Evolutionary conservation across 2,113 vertebrate genomes (phyloP), one percentile per base, ranked within the genome.

Genomic region (Columba livia): DNA sequence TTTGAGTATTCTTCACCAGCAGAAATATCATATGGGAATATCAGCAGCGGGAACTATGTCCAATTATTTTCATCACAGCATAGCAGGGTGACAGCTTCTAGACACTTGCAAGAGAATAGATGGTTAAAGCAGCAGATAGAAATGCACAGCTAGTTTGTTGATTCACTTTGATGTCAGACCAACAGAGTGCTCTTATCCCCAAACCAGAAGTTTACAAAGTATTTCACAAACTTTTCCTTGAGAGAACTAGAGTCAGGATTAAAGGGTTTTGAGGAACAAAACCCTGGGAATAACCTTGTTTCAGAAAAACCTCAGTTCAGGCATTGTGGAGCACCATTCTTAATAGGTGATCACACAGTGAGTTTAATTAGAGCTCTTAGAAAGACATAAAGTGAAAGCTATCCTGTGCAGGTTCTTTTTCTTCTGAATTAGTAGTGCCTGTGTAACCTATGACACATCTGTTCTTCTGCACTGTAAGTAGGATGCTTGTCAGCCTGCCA

Each of bases 141-240:
- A 90, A 92, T 28, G 67, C 90, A 80, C 75, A 90, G 90, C 36
- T 79, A 86, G 36, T 74, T 95, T 75, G 66, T 42, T 51, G 85
- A 93, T 78, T 92, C 56, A 16, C 92, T 97, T 95, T 96, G 90
- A 96, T 94, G 83, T 94, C 88, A 72, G 50, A 83, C 40, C 64
- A 86, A 73, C 64, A 80, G 88, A 77, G 51, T 13, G 60, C 67
- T 92, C 90, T 88, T 88, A 80, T 78, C 74, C 73, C n/a, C 50
- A 80, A 74, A 64, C 67, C 67, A 83, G 36, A 58, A 62, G 56
- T 66, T 92, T 84, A 94, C 67, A 67, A 88, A 93, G 67, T 77
- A 66, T 88, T 96, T 94, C 54, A 47, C 44, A 77, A 73, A 88
- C 67, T 88, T 94, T 94, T 85, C 74, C 73, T 10, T 77, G 75